Conservation (phyloP, 2,797 vertebrate genomes). For the Brotula barbata region DNA sequence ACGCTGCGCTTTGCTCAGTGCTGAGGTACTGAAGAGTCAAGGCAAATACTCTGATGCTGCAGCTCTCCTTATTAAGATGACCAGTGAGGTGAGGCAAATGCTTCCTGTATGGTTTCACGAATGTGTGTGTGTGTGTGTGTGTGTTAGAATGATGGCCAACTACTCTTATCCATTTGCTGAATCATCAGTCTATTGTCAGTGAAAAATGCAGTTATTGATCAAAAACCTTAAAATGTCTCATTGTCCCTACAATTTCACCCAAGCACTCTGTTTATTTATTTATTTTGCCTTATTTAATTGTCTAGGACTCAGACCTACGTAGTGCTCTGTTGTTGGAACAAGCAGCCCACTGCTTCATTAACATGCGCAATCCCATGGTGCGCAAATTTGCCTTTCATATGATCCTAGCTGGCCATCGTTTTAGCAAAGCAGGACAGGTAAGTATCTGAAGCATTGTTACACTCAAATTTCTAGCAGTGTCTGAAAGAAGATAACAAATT, state of each 20-base stretch:
- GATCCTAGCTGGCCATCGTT: slow-evolving; percentile 96
- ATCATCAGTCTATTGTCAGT: no score
- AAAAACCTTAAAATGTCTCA: no score
- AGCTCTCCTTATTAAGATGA: slow-evolving; percentile 95
- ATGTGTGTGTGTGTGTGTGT: no score
- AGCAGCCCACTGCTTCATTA: slow-evolving; percentile 96
- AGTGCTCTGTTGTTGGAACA: slow-evolving; percentile 96
- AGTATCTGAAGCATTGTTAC: slow-evolving; percentile 29
- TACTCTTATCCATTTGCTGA: no score
- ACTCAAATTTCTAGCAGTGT: no score
- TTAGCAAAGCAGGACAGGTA: slow-evolving; percentile 98
- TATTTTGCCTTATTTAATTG: neutral
- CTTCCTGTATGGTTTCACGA: no score
- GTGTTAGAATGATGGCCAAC: neutral
- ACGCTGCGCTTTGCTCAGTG: slow-evolving; percentile 92
- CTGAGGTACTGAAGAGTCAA: slow-evolving; percentile 97
- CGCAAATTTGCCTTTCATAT: slow-evolving; percentile 99
- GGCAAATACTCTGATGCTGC: slow-evolving; percentile 95
- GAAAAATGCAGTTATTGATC: no score
- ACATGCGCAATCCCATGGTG: slow-evolving; percentile 97
- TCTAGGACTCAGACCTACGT: slow-evolving; percentile 92
- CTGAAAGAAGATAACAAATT: no score
- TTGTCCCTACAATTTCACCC: no score
- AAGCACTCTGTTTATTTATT: no score
- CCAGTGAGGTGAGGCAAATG: slow-evolving; percentile 87